Evolutionary conservation across 2,113 vertebrate species (phyloP), one percentile per base, ranked within the genome.

Genomic region (Mus spicilegus): DNA sequence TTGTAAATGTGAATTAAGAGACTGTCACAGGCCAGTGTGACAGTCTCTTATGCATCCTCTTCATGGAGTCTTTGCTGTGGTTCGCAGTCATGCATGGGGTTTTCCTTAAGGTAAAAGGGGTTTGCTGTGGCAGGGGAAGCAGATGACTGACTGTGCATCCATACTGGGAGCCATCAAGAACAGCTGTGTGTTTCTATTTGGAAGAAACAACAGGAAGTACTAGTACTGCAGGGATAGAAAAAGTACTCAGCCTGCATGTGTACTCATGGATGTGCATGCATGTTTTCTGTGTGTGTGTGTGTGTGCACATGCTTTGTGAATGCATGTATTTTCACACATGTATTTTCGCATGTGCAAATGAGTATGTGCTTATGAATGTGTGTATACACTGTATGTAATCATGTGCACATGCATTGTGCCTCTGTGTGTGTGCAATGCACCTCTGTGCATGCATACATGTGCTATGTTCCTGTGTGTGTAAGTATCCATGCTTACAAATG

Each of bases 71-170:
- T 89, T 65, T 0, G 49, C 56, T 88, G 65, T 26, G 26, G 86
- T 42, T 90, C 72, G 78, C 82, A 42, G 51, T 92, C 58, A 22
- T 0, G 65, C 33, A 14, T 17, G 87, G 65, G 88, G 39, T 92
- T 97, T 98, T 96, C 91, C 13, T 33, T 80, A 89, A 95, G 97
- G 78, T 56, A 87, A 61, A 87, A 73, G 85, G 33, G 91, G 22
- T 92, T 70, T 95, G 39, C 78, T 63, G 14, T 42, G 19, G 49
- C 75, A 96, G 72, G 65, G 26, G 39, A 76, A 56, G 88, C 51
- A 67, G 87, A 90, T 90, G 78, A 19, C 61, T 70, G 87, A 10
- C 92, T 1, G 61, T 10, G 67, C 65, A 36, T 67, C 39, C 73
- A 73, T 91, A 8, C 51, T 30, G 51, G 36, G 72, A 73, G 22